phyloP scores from a whole-genome alignment of 92 coral and sea anemone species.

The Actinostola sp. region DNA sequence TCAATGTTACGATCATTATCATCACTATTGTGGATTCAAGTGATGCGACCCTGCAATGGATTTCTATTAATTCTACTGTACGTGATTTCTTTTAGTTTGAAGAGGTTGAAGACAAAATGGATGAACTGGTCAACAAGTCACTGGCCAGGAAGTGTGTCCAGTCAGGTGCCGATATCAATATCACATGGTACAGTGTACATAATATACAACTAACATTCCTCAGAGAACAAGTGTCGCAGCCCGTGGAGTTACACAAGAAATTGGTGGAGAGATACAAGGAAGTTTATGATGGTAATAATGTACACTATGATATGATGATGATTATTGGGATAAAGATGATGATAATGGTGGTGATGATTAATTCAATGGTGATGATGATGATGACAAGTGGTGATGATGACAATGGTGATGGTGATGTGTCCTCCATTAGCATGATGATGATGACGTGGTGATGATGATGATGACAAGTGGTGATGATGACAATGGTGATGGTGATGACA shows the following conservation, averaged over 20 bases:
- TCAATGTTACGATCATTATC: no score
- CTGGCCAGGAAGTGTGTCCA: slow-evolving; percentile 75
- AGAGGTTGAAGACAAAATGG: slow-evolving; percentile 94
- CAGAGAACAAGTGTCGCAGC: slow-evolving; percentile 63
- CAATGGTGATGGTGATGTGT: not conserved
- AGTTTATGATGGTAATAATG: slow-evolving; percentile 60
- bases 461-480: not conserved
- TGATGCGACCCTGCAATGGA: no score
- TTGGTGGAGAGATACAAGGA: slow-evolving; percentile 73
- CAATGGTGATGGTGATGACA: not conserved
- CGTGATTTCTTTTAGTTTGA: slow-evolving; percentile 70
- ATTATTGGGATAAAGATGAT: no score
- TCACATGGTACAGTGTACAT: slow-evolving; percentile 74
- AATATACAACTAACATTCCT: slow-evolving; percentile 86
- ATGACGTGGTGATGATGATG: not conserved
- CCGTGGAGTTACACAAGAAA: slow-evolving; percentile 69
- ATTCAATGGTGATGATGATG: slow-evolving; percentile 7
- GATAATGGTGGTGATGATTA: slow-evolving; percentile 3
- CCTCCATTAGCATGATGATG: no score
- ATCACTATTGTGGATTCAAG: no score
- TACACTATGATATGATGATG: not conserved
- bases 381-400: not conserved
- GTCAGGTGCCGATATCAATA: slow-evolving; percentile 30
- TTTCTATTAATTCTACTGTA: no score
- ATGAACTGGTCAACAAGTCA: slow-evolving; percentile 86